phyloP scores from a whole-genome alignment of 2,888 invertebrate species.

The Drosophila mercatorum region DNA sequence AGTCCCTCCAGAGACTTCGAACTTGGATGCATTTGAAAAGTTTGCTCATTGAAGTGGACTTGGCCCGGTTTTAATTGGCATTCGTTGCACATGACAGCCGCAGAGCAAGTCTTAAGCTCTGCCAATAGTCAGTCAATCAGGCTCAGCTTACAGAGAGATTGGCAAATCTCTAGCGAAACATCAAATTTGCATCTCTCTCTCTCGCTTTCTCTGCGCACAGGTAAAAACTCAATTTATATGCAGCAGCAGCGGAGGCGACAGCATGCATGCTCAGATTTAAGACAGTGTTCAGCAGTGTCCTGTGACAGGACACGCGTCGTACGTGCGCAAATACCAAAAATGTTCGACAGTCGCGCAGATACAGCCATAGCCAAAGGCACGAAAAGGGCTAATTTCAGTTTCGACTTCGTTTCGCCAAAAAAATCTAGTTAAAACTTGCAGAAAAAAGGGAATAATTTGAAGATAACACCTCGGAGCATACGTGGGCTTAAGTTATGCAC shows the following conservation, averaged over 20 bases:
- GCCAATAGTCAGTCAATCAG: constrained; percentile 57
- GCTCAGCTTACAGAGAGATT: constrained; percentile 38
- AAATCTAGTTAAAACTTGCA: constrained; percentile 1
- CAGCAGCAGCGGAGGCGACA: constrained; percentile 30
- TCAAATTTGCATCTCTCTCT: constrained; percentile 13
- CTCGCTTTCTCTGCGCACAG: background rate
- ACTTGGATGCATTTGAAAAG: constrained; percentile 4
- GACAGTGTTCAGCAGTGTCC: constrained; percentile 48
- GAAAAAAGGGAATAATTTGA: background rate
- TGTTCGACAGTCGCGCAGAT: constrained; percentile 48
- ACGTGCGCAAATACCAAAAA: constrained; percentile 60
- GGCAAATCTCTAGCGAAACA: constrained; percentile 60
- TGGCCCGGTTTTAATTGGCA: constrained; percentile 25
- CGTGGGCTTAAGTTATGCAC: constrained; percentile 22
- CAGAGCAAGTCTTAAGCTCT: constrained; percentile 19
- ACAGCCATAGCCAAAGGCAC: constrained; percentile 34
- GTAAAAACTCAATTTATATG: constrained; percentile 68
- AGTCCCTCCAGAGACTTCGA: background rate
- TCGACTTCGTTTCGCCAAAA: constrained; percentile 7
- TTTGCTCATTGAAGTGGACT: constrained; percentile 8
- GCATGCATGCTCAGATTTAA: constrained; percentile 32
- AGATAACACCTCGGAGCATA: constrained; percentile 6
- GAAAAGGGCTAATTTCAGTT: constrained; percentile 8
- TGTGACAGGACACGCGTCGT: constrained; percentile 72
- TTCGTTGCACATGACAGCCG: constrained; percentile 21